A percentile compares a stretch with the other conserved stretches of the same genome.
These are phyloP conservation scores for Notolepis coatsorum DNA, from an alignment of 2,797 vertebrate genomes.

Conservation along the genomic window DNA sequence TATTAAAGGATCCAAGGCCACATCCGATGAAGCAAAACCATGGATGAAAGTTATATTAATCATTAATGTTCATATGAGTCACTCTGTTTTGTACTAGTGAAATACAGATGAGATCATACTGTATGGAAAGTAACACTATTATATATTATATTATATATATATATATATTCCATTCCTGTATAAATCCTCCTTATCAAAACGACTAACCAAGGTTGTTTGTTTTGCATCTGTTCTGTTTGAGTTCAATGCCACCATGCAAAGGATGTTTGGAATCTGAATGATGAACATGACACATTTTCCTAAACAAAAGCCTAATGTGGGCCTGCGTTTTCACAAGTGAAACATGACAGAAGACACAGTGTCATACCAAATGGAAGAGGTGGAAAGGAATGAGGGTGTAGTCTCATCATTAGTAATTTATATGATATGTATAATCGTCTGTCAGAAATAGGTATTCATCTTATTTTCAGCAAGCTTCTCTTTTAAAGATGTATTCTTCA, in stretches of 20 bases:
- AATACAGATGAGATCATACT: constrained; percentile 70
- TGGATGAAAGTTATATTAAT: constrained; percentile 74
- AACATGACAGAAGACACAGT: constrained; percentile 45
- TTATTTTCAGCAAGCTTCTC: constrained; percentile 67
- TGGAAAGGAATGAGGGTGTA: constrained; percentile 35
- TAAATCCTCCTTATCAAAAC: constrained; percentile 63
- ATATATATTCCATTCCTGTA: constrained; percentile 70
- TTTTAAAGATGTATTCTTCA: constrained; percentile 74
- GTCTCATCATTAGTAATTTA: constrained; percentile 70
- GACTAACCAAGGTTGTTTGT: constrained; percentile 51
- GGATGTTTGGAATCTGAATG: constrained; percentile 20
- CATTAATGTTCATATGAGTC: constrained; percentile 69
- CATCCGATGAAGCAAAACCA: constrained; percentile 70
- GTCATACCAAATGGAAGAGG: constrained; percentile 38
- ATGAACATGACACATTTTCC: constrained; percentile 8
- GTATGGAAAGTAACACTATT: constrained; percentile 65
- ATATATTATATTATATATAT: too few relatives aligned
- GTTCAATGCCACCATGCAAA: constrained; percentile 35
- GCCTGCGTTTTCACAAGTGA: constrained; percentile 37
- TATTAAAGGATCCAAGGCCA: constrained; percentile 73
- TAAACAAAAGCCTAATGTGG: constrained; percentile 5
- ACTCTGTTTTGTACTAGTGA: constrained; percentile 57
- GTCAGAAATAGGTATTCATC: constrained; percentile 69
- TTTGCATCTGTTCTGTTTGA: constrained; percentile 37
- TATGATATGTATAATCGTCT: constrained; percentile 69